Base-by-base conservation (phyloP, 2,113 vertebrate genomes). In the Empidonax traillii region DNA sequence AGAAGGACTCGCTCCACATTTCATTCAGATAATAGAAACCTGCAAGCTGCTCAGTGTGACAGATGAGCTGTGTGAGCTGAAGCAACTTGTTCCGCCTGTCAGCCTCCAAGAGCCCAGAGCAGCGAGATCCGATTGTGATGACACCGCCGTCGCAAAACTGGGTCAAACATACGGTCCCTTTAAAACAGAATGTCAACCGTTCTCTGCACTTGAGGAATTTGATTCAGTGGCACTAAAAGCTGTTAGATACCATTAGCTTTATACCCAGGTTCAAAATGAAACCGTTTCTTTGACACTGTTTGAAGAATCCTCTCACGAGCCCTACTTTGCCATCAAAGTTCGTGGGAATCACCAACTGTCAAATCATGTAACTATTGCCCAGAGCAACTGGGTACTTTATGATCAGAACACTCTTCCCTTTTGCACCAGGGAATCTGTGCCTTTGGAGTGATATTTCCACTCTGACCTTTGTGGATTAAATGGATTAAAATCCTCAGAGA, bases 31-130 rank as follows among this genome's bases (percentile, higher is more conserved):
- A 97, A 94, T 52, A 97, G 96, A 97, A 97, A 97, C 93, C 94
- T 95, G 95, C 94, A 94, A 97, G 92, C 96, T 96, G 95, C 95
- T 97, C 89, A 76, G 28, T 90, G 81, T 98, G 98, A 98, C 98
- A 97, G 96, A 97, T 95, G 97, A 98, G 94, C 90, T 89, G 77
- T 53, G 87, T 56, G 85, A 93, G 86, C 96, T 95, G 63, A 97
- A 96, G 95, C 89, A 96, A 95, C 97, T 97, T 95, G 97, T 98
- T 98, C 97, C 52, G 65, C 97, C 96, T 98, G 98, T 98, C 98
- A 98, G 94, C 86, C 76, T 96, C 94, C 82, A 68, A 89, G 95
- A 97, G 95, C 53, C 96, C 69, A 89, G 75, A 92, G 97, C 93
- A 55, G 94, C 47, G 44, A 97, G 97, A 97, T 59, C 75, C 94